Percentiles rank a stretch among this genome's conserved stretches.
phyloP scores from a whole-genome alignment of 2,888 invertebrate genomes.

The Apoda limacodes region DNA sequence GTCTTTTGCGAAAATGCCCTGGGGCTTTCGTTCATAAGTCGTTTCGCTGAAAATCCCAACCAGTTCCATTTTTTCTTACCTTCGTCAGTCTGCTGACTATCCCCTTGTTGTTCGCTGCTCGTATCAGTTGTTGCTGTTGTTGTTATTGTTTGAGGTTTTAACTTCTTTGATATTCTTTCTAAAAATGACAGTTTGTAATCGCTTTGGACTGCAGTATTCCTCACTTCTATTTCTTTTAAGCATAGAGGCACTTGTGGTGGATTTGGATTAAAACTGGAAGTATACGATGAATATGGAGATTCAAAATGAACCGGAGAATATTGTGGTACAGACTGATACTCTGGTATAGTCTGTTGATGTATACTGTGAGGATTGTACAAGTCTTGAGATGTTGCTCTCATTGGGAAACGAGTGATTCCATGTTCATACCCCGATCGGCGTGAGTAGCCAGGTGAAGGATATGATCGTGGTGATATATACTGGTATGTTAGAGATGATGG shows the following conservation, averaged over 20 bases:
- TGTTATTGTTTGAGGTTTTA: conserved; percentile 25
- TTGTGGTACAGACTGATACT: conserved; percentile 1
- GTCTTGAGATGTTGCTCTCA: conserved; percentile 6
- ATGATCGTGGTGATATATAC: conserved; percentile 14
- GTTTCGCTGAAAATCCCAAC: conserved; percentile 30
- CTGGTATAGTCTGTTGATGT: conserved; percentile 1
- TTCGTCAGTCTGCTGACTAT: conserved; percentile 19
- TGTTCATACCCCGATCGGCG: conserved; percentile 17
- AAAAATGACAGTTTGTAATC: conserved; percentile 45
- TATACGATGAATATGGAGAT: conserved; percentile 11
- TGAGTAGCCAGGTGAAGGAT: conserved; percentile 19
- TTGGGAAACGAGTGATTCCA: conserved; percentile 4
- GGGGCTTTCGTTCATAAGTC: conserved; percentile 24
- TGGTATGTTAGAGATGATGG: conserved; percentile 15
- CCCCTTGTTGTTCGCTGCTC: conserved; percentile 6
- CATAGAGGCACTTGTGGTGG: conserved; percentile 45
- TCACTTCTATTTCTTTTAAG: conserved; percentile 55
- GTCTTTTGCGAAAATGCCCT: conserved; percentile 32
- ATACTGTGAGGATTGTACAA: conserved; percentile 8
- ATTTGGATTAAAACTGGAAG: conserved; percentile 19
- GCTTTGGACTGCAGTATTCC: conserved; percentile 52
- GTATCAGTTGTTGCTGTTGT: conserved; percentile 13
- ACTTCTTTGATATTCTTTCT: conserved; percentile 36
- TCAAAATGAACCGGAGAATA: conserved; percentile 7
- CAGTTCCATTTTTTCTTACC: conserved; percentile 35